Base-by-base conservation (phyloP, 2,888 invertebrate genomes). In the Halictus ligatus region DNA sequence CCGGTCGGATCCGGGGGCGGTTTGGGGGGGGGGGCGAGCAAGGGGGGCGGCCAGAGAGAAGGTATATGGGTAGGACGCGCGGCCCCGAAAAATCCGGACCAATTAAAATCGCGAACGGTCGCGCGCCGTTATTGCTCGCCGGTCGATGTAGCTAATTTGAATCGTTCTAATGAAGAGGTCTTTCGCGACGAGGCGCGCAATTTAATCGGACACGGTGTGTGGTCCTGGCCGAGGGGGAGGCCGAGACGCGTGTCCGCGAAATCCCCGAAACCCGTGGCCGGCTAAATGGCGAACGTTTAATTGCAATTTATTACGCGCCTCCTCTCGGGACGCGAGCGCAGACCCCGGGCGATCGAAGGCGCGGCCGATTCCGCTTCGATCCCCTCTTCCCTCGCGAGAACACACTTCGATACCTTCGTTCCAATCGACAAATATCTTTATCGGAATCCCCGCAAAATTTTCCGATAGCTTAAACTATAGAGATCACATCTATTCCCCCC, bases 121-220 rank as follows among this genome's bases (percentile, higher is more conserved):
- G 83, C 86, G 77, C 87, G 76, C 50, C 82, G 78, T 82, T 81
- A 86, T 87, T 80, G 75, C 79, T 48, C 60, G 64, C 67, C 77
- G 40, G 72, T 69, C 78, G 72, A 78, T 76, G 81, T 74, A 72
- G 72, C 87, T 84, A 88, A 88, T 88, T 87, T 84, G 84, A 87
- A 87, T 88, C 76, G 80, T 77, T 87, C 81, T 88, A 88, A 88
- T 88, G 87, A 88, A 88, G 87, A 87, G 87, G 79, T 88, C 87
- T 81, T 60, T 78, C 81, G 50, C 85, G 81, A 67, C 69, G 67
- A 64, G 72, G 46, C 82, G 48, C 81, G 84, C 87, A 76, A 79
- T 87, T 87, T 87, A 83, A 81, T 84, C 86, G 83, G 46, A 73
- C 78, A 74, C 73, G 73, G 15, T 87, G 87, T 86, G 87, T 86